Evolutionary conservation across 2,113 vertebrate species (phyloP).

Genomic region (Merops nubicus): DNA sequence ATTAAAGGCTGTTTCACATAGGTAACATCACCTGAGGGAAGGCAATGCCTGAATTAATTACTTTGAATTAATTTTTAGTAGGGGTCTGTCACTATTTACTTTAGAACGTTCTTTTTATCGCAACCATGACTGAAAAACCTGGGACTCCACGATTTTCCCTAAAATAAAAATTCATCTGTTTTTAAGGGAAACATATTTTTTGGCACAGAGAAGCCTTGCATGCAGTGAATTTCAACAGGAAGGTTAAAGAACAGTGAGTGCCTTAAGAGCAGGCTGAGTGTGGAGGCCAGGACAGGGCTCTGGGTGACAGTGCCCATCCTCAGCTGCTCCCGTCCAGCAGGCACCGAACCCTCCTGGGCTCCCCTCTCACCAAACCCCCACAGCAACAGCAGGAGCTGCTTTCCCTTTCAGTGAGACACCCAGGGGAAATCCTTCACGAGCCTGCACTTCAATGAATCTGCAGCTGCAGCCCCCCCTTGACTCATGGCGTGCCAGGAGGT

Average conservation of each 20-base stretch:
- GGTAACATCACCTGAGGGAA: background rate
- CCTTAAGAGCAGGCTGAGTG: no score
- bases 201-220: background rate
- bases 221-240: background rate
- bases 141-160: background rate
- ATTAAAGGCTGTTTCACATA: background rate
- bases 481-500: background rate
- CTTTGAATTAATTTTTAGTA: background rate
- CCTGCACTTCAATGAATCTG: background rate
- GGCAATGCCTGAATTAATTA: background rate
- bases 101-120: background rate
- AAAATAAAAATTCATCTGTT: background rate
- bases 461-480: background rate
- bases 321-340: background rate
- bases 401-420: background rate
- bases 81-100: background rate
- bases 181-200: background rate
- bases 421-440: fast-evolving
- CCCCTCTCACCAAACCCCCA: background rate
- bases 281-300: background rate
- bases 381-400: background rate
- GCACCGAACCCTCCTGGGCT: background rate
- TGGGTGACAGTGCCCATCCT: fast-evolving
- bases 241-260: fast-evolving
- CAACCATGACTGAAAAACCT: background rate